Base-by-base conservation (phyloP, 35 echinoderm and acorn worm genomes). In the Chiridota heheva region DNA sequence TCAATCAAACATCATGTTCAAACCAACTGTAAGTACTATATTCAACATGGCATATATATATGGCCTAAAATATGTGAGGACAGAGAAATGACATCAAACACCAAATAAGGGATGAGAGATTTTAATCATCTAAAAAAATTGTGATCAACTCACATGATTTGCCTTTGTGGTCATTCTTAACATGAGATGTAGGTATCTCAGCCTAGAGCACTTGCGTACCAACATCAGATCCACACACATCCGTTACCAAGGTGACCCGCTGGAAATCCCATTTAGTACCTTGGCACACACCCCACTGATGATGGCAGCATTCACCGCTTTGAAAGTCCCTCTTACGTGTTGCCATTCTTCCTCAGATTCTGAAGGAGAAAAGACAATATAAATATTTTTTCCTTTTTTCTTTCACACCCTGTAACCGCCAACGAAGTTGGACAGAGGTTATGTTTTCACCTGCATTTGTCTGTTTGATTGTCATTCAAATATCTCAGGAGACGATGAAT, bases 231-330 rank as follows among this genome's bases (percentile, higher is more conserved):
- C 67, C 35, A 71, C 40, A 24, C 67, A 71, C 1, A n/a, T n/a
- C 67, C 67, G 40, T 71, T 43, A 42, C 35, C 67, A 40, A 71
- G 67, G 38, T 71, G 67, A 7, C 36, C 67, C 8, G 67, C 34
- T 10, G 67, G 67, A 71, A 24, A 71, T 42, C 1, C 67, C 67
- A 2, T 28, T 71, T 4, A 42, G 67, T 2, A 42, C 8, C 39
- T 71, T 71, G 4, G 40, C 40, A 25, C 67, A 71, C 67, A 71
- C 45, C 18, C 67, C 34, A 71, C 67, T 71, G n/a, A 71, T 24
- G 22, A 71, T n/a, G 15, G 67, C 67, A 8, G 67, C 67, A 71
- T 43, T 71, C 12, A 71, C 67, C 18, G 17, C 26, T 24, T 12
- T 71, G 22, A 71, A 71, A 42, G 40, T 37, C 1, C 67, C 67